A percentile compares a stretch with the other conserved stretches of the same genome.
Conservation (phyloP, 2,888 invertebrate species). For the Carterocephalus palaemon region DNA sequence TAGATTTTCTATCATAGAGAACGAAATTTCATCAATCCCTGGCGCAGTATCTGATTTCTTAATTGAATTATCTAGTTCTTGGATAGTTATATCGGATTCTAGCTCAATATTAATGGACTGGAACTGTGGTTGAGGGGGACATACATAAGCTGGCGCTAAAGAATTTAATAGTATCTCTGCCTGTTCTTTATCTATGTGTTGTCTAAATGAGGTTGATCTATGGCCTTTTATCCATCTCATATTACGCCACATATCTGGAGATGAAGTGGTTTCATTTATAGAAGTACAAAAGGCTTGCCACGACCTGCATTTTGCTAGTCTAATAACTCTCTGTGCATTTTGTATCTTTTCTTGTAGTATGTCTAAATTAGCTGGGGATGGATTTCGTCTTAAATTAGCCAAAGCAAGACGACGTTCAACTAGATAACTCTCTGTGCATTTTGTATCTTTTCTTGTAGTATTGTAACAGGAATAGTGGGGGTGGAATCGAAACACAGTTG, state of each 20-base stretch:
- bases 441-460: too few relatives aligned
- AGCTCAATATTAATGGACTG: slow-evolving; percentile 7
- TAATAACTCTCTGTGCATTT: slow-evolving; percentile 24
- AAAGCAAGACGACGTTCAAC: slow-evolving; percentile 33
- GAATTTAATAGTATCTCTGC: slow-evolving; percentile 15
- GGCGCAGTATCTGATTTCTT: slow-evolving; percentile 26
- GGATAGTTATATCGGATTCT: slow-evolving; percentile 14
- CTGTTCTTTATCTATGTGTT: slow-evolving; percentile 14
- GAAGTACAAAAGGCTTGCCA: slow-evolving; percentile 28
- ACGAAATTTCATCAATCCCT: slow-evolving; percentile 26
- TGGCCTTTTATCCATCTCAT: slow-evolving; percentile 30
- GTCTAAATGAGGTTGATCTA: too few relatives aligned
- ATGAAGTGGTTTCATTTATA: slow-evolving; percentile 21
- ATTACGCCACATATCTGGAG: slow-evolving; percentile 28
- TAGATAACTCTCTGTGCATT: too few relatives aligned
- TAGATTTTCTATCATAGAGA: slow-evolving; percentile 26
- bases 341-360: slow-evolving; percentile 20
- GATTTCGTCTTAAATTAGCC: slow-evolving; percentile 30
- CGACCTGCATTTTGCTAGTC: slow-evolving; percentile 22
- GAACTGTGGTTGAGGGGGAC: slow-evolving; percentile 14
- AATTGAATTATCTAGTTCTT: slow-evolving; percentile 24
- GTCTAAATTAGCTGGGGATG: slow-evolving; percentile 29
- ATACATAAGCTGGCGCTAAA: slow-evolving; percentile 26
- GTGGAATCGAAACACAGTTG: too few relatives aligned
- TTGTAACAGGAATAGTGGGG: too few relatives aligned